Conservation (phyloP, 1,140 invertebrate genomes). For the Drosophila neocordata region DNA sequence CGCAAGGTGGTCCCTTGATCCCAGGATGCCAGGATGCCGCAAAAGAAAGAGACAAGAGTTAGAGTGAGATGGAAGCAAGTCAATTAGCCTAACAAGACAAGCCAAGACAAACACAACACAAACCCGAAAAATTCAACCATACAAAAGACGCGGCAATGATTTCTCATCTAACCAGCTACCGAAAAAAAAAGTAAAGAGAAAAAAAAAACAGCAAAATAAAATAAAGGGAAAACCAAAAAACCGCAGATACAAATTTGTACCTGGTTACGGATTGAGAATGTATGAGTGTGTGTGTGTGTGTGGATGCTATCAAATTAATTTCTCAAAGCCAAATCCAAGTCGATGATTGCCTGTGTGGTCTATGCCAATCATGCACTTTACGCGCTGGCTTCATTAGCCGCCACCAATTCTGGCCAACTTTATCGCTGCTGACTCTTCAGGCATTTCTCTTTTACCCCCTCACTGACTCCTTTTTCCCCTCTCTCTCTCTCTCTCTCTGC, state of each 20-base stretch:
- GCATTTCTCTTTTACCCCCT: conserved; percentile 14
- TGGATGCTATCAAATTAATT: conserved; percentile 61
- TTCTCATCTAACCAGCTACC: conserved; percentile 44
- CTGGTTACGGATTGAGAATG: conserved; percentile 11
- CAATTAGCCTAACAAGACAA: conserved; percentile 80
- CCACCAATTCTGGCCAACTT: conserved; percentile 55
- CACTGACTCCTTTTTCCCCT: not conserved
- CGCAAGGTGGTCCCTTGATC: conserved; percentile 59
- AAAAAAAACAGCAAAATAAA: conserved; percentile 20
- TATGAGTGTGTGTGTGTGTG: conserved; percentile 9
- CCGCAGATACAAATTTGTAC: conserved; percentile 16
- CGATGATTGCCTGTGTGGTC: conserved; percentile 65
- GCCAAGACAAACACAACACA: conserved; percentile 18
- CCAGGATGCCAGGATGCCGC: conserved; percentile 19
- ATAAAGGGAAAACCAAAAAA: not conserved
- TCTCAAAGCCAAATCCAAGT: conserved; percentile 21
- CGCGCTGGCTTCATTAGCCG: conserved; percentile 69
- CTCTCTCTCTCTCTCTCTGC: not conserved
- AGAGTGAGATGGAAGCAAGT: conserved; percentile 45
- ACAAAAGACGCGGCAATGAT: conserved; percentile 3
- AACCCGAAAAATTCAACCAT: not conserved
- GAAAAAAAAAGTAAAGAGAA: conserved; percentile 33
- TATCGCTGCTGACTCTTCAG: conserved; percentile 31
- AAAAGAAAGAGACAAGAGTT: not conserved
- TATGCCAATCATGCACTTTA: conserved; percentile 80